Conservation (phyloP, 2,888 invertebrate species). For the Macrophya alboannulata region DNA sequence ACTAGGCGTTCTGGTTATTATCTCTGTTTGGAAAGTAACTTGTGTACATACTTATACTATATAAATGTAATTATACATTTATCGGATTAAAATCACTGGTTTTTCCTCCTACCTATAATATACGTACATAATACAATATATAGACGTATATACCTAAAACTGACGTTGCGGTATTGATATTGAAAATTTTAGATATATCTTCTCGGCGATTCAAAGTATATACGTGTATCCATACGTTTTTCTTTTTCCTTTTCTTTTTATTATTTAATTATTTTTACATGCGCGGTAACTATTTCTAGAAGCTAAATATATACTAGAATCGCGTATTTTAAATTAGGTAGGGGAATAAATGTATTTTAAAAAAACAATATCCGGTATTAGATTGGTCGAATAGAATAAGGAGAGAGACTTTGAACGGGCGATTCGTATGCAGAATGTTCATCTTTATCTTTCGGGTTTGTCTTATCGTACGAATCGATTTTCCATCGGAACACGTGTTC, state of each 20-base stretch:
- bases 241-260: background rate
- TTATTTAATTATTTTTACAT: background rate
- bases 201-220: too few relatives aligned
- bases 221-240: background rate
- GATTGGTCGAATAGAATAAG: background rate
- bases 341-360: background rate
- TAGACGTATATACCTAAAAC: background rate
- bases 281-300: background rate
- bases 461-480: constrained; percentile 35
- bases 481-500: constrained; percentile 34
- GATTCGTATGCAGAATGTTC: constrained; percentile 43
- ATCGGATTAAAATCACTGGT: background rate
- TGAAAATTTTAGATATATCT: background rate
- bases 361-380: background rate
- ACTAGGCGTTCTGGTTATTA: background rate
- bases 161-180: background rate
- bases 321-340: background rate
- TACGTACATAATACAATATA: background rate
- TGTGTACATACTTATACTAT: constrained; percentile 8
- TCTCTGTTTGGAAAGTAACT: constrained; percentile 25
- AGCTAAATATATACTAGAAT: background rate
- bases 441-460: constrained; percentile 43
- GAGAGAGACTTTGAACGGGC: background rate
- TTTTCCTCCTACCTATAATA: background rate
- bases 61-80: constrained; percentile 18